Conservation (phyloP, 2,113 vertebrate species). For the Vulpes vulpes region DNA sequence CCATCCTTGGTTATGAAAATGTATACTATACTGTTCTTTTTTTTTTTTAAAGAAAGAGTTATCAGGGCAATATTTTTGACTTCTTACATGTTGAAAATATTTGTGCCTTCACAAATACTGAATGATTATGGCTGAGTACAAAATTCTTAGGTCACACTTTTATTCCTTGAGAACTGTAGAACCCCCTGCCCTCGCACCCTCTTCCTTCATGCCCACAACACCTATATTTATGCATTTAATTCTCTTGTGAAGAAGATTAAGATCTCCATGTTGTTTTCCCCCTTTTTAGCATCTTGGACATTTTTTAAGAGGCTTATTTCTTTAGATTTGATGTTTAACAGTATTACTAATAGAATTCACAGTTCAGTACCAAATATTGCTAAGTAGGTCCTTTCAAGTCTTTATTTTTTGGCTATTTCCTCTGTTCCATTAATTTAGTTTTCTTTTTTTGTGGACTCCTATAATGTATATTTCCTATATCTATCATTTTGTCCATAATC, state of each 20-base stretch:
- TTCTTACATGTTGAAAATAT: neutral
- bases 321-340: neutral
- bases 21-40: neutral
- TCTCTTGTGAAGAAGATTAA: neutral
- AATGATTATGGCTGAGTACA: neutral
- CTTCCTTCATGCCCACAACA: neutral
- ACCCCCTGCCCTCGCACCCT: accelerated
- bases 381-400: neutral
- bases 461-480: neutral
- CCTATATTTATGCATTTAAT: neutral
- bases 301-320: neutral
- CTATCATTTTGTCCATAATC: neutral
- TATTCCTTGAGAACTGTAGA: neutral
- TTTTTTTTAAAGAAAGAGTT: neutral
- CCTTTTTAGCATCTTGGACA: neutral
- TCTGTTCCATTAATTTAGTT: neutral
- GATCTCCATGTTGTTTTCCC: neutral
- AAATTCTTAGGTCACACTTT: neutral
- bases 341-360: neutral
- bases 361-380: neutral
- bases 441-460: neutral
- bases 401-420: neutral
- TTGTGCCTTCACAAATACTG: neutral
- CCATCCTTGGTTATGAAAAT: neutral
- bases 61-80: neutral